Base-by-base conservation (phyloP, 2,888 invertebrate species). In the Eilema depressum region DNA sequence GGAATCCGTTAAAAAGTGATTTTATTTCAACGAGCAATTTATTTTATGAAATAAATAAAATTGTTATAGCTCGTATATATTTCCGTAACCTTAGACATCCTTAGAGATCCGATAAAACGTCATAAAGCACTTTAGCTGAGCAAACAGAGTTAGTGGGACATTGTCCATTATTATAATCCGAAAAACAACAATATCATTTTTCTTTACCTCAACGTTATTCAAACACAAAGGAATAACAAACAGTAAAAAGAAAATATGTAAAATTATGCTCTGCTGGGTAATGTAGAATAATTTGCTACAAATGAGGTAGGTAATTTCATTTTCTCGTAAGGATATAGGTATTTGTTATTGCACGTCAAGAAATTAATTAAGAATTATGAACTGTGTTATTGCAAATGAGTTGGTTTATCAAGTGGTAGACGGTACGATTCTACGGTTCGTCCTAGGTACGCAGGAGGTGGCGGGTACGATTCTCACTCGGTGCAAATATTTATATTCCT, bases 131-230 rank as follows among this genome's bases (percentile, higher is more conserved):
- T 53, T 47, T 20, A 53, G 53, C 53, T n/a, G 53, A 53, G 20
- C 47, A 53, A n/a, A 53, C 53, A 53, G n/a, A 53, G 53, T n/a
- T 53, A 53, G 53, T 53, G 53, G 53, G 53, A 53, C n/a, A n/a
- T n/a, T 53, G 53, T 53, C 53, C 53, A n/a, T 53, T 20, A n/a
- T 53, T 53, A n/a, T 53, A 53, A 53, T 53, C 53, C 8, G n/a
- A n/a, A 53, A 10, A 53, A n/a, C n/a, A 53, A 20, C n/a, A n/a
- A 10, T n/a, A n/a, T 53, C 4, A 53, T 53, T 53, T 53, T 53
- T 53, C 53, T 53, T 53, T 53, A 53, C 53, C 20, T 53, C 53
- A n/a, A 47, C n/a, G n/a, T 53, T 7, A 53, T 53, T 53, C n/a
- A 8, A 53, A 53, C 53, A n/a, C 53, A 53, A 53, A 53, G 53